Base-by-base conservation (phyloP, 2,888 invertebrate genomes). In the Podotricha telesiphe region DNA sequence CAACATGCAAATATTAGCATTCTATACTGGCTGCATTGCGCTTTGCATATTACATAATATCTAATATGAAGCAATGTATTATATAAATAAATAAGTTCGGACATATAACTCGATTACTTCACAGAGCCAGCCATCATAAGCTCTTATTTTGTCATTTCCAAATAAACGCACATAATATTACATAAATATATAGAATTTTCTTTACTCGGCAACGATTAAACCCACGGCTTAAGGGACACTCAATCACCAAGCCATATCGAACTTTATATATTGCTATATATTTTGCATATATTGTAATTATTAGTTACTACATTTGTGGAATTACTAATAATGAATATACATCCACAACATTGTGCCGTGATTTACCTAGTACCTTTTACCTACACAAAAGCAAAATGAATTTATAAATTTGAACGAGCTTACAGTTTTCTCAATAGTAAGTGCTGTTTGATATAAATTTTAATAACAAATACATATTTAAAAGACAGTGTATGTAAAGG, bases 1-100 rank as follows among this genome's bases (percentile, higher is more conserved):
- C 77, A 65, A 76, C 74, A 72, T 73, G 69, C 75, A 71, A 65
- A 72, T 65, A 74, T 79, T 79, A 79, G 74, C 73, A 53, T 68
- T 68, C 48, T 61, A 63, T 58, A 48, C n/a, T 53, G n/a, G 34
- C 17, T 19, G 22, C 45, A 28, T 48, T 28, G 20, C 42, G n/a
- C n/a, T 45, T 42, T 59, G 53, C 17, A 47, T 17, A 47, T 47
- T 55, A 55, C 11, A 22, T 17, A 53, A 15, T 11, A 28, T n/a
- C 53, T 53, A 55, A 34, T 34, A 34, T 34, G 34, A 55, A 55
- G 53, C 53, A 55, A 55, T 55, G 10, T 55, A n/a, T 17, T 34
- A 34, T 34, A 55, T 28, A 28, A 28, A 28, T 28, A 28, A 28
- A 6, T 28, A 28, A 28, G 28, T 28, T 28, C 28, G 28, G 28